Evolutionary conservation across 2,888 invertebrate genomes (phyloP).

Genomic region (Dexiosoma caninum): DNA sequence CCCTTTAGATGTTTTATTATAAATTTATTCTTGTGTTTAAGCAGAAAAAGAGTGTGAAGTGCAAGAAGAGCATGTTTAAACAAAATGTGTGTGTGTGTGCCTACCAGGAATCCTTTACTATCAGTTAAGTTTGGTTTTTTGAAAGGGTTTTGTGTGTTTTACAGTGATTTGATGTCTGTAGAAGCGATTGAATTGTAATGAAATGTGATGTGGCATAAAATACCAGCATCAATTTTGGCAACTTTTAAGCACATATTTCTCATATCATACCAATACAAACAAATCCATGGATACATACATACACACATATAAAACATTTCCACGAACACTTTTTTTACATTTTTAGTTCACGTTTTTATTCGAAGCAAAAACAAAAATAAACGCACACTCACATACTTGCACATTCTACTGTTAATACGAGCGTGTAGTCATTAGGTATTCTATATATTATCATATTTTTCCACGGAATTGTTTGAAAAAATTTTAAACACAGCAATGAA

Average conservation of each 20-base stretch:
- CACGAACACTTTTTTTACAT: too few species aligned
- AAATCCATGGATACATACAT: background rate
- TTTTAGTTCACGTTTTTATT: too few species aligned
- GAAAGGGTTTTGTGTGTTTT: conserved; percentile 57
- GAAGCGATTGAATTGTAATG: conserved; percentile 68
- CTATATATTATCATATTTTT: background rate
- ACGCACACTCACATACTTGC: too few species aligned
- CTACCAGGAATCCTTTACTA: conserved; percentile 17
- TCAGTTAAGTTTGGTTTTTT: conserved; percentile 14
- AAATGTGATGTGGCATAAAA: conserved; percentile 67
- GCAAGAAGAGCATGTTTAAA: too few species aligned
- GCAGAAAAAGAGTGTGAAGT: background rate
- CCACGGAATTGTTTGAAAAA: conserved; percentile 5
- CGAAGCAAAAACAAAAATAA: too few species aligned
- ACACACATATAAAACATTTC: background rate
- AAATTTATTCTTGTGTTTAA: conserved; percentile 53
- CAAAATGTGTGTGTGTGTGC: background rate
- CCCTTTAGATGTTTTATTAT: conserved; percentile 51
- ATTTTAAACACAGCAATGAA: conserved; percentile 14
- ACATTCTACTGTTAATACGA: background rate
- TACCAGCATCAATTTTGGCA: conserved; percentile 63
- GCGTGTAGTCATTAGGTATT: background rate
- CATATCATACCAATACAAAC: background rate
- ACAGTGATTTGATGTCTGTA: conserved; percentile 64
- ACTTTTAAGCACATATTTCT: conserved; percentile 28